These are phyloP conservation scores for Hydropsyche betteni DNA, from an alignment of 2,888 invertebrate genomes.

Conservation along the genomic window DNA sequence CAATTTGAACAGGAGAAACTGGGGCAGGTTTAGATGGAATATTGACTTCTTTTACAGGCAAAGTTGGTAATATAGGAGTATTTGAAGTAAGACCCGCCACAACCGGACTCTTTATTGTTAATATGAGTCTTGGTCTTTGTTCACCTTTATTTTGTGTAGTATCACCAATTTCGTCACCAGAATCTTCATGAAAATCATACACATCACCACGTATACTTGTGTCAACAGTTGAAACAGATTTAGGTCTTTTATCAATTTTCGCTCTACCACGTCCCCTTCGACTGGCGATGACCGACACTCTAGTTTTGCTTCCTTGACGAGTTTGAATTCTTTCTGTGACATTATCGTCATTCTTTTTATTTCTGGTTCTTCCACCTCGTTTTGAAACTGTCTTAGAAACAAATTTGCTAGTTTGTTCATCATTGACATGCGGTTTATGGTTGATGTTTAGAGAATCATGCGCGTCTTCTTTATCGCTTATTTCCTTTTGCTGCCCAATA, in stretches of 20 bases:
- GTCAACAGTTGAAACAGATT: conserved; percentile 62
- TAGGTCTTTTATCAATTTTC: conserved; percentile 66
- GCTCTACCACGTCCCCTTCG: conserved; percentile 64
- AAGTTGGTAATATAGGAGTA: conserved; percentile 54
- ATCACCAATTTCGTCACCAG: conserved; percentile 75
- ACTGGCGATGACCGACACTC: conserved; percentile 57
- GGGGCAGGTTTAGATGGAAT: conserved; percentile 55
- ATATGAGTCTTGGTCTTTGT: conserved; percentile 76
- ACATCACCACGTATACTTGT: conserved; percentile 77
- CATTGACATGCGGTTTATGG: conserved; percentile 55
- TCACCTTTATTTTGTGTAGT: conserved; percentile 62
- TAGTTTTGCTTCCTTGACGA: conserved; percentile 61
- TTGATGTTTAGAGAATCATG: neutral
- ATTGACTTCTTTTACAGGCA: conserved; percentile 44
- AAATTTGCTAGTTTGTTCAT: conserved; percentile 58
- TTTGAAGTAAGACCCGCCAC: conserved; percentile 54
- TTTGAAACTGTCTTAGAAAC: conserved; percentile 53
- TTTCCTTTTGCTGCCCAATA: neutral
- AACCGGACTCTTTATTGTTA: conserved; percentile 81
- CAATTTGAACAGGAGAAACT: conserved; percentile 51
- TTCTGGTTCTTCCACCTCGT: conserved; percentile 60
- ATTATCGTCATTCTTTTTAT: conserved; percentile 55
- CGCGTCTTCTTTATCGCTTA: neutral
- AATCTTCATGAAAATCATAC: conserved; percentile 92
- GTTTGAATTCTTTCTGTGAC: conserved; percentile 60